Percentiles rank a stretch among this genome's conserved stretches.
Conservation (phyloP, 2,797 vertebrate species). For the Denticeps clupeoides region DNA sequence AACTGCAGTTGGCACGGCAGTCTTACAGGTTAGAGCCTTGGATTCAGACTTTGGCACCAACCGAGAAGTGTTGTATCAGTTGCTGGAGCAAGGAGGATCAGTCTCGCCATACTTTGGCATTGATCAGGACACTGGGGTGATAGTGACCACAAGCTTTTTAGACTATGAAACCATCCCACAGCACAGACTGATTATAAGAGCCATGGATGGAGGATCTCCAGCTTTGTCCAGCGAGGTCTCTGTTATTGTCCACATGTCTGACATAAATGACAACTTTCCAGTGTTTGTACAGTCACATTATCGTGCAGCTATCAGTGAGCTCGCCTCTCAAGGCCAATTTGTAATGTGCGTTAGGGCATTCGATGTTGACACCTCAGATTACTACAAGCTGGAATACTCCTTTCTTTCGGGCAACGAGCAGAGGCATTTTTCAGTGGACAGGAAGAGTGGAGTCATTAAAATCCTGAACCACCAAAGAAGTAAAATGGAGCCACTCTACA, state of each 20-base stretch:
- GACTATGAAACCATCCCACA: slow-evolving; percentile 59
- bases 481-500: slow-evolving; percentile 47
- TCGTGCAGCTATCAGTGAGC: slow-evolving; percentile 61
- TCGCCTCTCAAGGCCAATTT: slow-evolving; percentile 64
- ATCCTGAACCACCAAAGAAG: slow-evolving; percentile 54
- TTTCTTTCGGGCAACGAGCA: slow-evolving; percentile 68
- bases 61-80: slow-evolving; percentile 60
- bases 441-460: slow-evolving; percentile 58
- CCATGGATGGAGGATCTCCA: slow-evolving; percentile 62
- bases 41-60: slow-evolving; percentile 66
- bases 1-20: slow-evolving; percentile 55
- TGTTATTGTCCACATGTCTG: slow-evolving; percentile 55
- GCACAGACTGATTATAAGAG: slow-evolving; percentile 56
- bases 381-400: slow-evolving; percentile 59
- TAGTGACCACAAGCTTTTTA: slow-evolving; percentile 52
- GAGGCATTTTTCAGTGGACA: slow-evolving; percentile 60
- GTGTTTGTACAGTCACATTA: slow-evolving; percentile 62
- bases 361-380: slow-evolving; percentile 60
- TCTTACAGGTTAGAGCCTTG: slow-evolving; percentile 55
- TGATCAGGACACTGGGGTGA: slow-evolving; percentile 58
- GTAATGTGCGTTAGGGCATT: slow-evolving; percentile 64
- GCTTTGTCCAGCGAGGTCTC: slow-evolving; percentile 52
- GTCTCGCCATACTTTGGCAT: slow-evolving; percentile 60
- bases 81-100: slow-evolving; percentile 51
- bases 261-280: slow-evolving; percentile 72